Conservation (phyloP, 2,797 vertebrate species). For the Cirrhinus mrigala region DNA sequence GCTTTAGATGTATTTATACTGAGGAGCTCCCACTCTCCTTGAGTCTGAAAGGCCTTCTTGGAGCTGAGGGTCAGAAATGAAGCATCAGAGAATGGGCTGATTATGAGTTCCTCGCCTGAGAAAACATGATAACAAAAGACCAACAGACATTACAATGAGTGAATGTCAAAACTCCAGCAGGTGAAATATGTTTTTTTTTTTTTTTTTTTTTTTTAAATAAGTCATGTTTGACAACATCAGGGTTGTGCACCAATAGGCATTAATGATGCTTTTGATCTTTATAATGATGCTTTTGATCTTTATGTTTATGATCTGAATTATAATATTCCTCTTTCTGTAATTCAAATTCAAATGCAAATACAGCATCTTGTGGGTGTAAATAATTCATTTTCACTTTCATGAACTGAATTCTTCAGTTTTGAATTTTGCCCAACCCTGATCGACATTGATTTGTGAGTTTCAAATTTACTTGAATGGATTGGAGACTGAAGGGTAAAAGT, state of each 20-base stretch:
- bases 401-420: neutral
- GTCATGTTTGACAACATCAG: neutral
- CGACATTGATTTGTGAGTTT: neutral
- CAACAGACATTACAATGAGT: neutral
- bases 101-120: slow-evolving; percentile 20
- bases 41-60: slow-evolving; percentile 32
- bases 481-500: slow-evolving; percentile 41
- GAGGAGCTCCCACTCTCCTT: slow-evolving; percentile 58
- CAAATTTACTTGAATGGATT: slow-evolving; percentile 38
- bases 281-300: neutral
- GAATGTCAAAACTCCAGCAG: neutral
- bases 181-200: neutral
- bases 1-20: slow-evolving; percentile 37
- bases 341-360: neutral
- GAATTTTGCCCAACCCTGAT: neutral
- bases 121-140: neutral
- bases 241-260: neutral
- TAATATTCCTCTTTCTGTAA: too few relatives aligned
- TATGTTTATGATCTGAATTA: too few relatives aligned
- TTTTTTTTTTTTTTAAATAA: too few relatives aligned
- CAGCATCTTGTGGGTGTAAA: neutral
- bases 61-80: slow-evolving; percentile 35
- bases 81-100: slow-evolving; percentile 22
- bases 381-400: neutral
- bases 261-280: too few relatives aligned